A percentile compares a stretch with the other conserved stretches of the same genome.
These are phyloP conservation scores for Pectinophora gossypiella DNA, from an alignment of 1,140 invertebrate genomes.

Conservation along the genomic window DNA sequence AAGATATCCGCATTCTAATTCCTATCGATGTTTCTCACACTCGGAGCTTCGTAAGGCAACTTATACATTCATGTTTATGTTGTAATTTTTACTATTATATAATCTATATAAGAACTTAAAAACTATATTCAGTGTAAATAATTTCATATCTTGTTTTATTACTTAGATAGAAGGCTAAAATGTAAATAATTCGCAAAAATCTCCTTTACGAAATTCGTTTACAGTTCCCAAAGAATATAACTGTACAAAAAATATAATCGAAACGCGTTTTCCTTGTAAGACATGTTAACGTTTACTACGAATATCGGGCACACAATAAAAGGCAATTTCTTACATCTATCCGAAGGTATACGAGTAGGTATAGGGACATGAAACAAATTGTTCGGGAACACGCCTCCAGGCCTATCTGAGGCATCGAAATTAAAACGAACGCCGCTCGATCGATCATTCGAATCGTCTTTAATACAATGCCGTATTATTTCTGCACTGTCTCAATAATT, in stretches of 20 bases:
- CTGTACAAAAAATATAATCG: not conserved
- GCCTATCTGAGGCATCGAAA: conserved; percentile 65
- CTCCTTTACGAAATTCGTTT: too few species aligned
- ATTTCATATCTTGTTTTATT: too few species aligned
- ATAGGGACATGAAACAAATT: conserved; percentile 69
- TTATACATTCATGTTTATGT: too few species aligned
- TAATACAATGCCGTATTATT: conserved; percentile 68
- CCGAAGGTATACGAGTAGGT: conserved; percentile 5
- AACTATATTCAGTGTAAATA: too few species aligned
- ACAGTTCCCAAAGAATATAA: too few species aligned
- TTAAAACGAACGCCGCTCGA: conserved; percentile 71
- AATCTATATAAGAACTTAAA: too few species aligned
- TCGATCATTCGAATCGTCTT: conserved; percentile 72
- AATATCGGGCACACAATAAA: not conserved
- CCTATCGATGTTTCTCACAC: too few species aligned
- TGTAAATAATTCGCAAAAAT: too few species aligned
- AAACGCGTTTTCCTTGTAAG: not conserved
- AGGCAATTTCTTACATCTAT: conserved; percentile 4
- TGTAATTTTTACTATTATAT: too few species aligned
- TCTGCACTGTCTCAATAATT: conserved; percentile 70
- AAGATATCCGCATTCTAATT: conserved; percentile 15
- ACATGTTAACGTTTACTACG: not conserved
- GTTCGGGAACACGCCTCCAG: conserved; percentile 63
- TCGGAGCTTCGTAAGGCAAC: too few species aligned
- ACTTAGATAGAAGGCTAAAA: too few species aligned